Conservation (phyloP, 2,797 vertebrate species). For the Orientallactaga sibirica region DNA sequence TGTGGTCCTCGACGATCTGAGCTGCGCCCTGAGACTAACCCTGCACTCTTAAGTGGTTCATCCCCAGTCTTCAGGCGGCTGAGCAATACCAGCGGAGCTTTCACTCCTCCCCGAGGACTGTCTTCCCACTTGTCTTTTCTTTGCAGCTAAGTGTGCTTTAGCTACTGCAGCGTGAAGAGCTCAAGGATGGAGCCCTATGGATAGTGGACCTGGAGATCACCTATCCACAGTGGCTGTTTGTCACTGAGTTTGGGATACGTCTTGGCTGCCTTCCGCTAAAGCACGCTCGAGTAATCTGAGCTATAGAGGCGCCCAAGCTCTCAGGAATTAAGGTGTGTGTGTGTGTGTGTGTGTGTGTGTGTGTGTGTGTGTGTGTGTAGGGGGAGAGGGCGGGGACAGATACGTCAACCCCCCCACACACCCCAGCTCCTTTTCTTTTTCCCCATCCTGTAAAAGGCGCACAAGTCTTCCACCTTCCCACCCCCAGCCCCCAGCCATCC, state of each 20-base stretch:
- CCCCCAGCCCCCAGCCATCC: conserved; percentile 86
- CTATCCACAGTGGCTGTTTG: conserved; percentile 83
- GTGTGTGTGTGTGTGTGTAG: conserved; percentile 63
- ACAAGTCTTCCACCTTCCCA: conserved; percentile 73
- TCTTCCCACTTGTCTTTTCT: conserved; percentile 70
- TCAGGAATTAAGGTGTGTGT: conserved; percentile 78
- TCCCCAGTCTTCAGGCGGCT: conserved; percentile 15
- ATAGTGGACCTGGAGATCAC: conserved; percentile 76
- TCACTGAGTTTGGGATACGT: conserved; percentile 88
- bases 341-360: conserved; percentile 46
- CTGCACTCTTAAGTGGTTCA: not conserved
- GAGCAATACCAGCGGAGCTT: not conserved
- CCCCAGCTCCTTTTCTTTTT: conserved; percentile 88
- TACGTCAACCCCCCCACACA: conserved; percentile 85
- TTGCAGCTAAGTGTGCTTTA: conserved; percentile 61
- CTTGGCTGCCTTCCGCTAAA: conserved; percentile 87
- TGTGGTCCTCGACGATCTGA: not conserved
- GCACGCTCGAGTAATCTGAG: conserved; percentile 90
- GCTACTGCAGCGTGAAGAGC: conserved; percentile 26
- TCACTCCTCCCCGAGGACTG: not conserved
- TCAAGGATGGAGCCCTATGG: conserved; percentile 65
- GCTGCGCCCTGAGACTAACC: conserved; percentile 31
- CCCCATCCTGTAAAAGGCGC: conserved; percentile 85
- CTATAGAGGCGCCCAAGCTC: conserved; percentile 90
- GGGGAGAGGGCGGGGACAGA: conserved; percentile 84